These are phyloP conservation scores for Willowsia nigromaculata DNA, from an alignment of 2,888 invertebrate species.

Conservation along the genomic window DNA sequence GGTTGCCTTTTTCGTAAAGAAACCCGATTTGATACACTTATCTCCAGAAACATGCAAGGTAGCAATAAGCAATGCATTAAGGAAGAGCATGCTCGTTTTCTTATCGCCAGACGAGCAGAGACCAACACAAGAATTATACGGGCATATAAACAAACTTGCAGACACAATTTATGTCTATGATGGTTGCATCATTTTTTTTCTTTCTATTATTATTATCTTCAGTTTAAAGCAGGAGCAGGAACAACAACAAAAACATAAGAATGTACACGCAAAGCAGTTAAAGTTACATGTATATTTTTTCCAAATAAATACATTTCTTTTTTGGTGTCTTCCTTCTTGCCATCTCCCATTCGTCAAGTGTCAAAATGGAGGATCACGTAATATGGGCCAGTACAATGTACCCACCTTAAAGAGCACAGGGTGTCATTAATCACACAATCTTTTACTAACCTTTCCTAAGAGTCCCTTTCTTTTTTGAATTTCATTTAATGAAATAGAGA, in stretches of 20 bases:
- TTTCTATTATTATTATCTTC: background rate
- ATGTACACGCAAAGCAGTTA: background rate
- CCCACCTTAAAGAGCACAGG: constrained; percentile 70
- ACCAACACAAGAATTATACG: background rate
- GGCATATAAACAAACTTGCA: background rate
- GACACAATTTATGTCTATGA: too few relatives aligned
- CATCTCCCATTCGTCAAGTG: constrained; percentile 76
- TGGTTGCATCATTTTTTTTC: background rate
- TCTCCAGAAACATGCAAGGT: constrained; percentile 45
- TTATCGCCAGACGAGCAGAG: constrained; percentile 8
- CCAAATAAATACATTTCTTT: constrained; percentile 58
- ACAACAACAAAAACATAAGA: background rate
- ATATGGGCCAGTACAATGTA: constrained; percentile 71
- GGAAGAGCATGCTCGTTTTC: background rate
- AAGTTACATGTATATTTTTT: constrained; percentile 5
- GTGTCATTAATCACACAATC: constrained; percentile 74
- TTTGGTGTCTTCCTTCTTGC: constrained; percentile 59
- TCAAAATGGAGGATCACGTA: constrained; percentile 77
- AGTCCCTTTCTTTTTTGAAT: constrained; percentile 18
- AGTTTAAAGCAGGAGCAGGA: background rate
- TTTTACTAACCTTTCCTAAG: constrained; percentile 72
- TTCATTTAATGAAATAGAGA: background rate
- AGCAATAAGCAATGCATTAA: constrained; percentile 27
- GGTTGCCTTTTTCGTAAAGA: background rate
- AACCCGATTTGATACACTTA: constrained; percentile 48